Conservation (phyloP, 1,140 invertebrate genomes). For the Cryptotermes secundus region DNA sequence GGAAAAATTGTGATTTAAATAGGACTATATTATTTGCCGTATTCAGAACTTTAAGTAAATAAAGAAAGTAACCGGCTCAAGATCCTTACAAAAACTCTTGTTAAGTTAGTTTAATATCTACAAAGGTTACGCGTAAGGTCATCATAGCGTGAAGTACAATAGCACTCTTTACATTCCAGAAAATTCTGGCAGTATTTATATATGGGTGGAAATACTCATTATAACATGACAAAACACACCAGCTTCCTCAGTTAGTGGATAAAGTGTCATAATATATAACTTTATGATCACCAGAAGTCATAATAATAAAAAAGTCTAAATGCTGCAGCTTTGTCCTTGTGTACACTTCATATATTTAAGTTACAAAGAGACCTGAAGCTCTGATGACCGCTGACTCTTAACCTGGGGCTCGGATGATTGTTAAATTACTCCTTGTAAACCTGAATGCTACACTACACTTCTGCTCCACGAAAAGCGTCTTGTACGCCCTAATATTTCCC, state of each 20-base stretch:
- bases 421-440: not conserved
- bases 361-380: not conserved
- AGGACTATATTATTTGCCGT: no score
- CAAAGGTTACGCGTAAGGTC: no score
- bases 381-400: not conserved
- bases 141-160: not conserved
- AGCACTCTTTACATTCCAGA: not conserved
- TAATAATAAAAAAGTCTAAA: not conserved
- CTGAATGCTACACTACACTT: not conserved
- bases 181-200: not conserved
- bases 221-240: not conserved
- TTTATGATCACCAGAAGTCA: not conserved
- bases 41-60: no score
- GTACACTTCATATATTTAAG: not conserved
- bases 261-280: not conserved
- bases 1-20: no score
- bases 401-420: not conserved
- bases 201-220: not conserved
- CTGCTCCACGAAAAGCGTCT: no score
- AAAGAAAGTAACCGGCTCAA: no score
- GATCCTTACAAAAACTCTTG: no score
- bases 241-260: not conserved
- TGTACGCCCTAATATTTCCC: no score
- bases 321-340: not conserved
- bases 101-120: no score